These are phyloP conservation scores for Clarias laeviceps DNA, from an alignment of 2,797 vertebrate genomes.

Conservation along the genomic window DNA sequence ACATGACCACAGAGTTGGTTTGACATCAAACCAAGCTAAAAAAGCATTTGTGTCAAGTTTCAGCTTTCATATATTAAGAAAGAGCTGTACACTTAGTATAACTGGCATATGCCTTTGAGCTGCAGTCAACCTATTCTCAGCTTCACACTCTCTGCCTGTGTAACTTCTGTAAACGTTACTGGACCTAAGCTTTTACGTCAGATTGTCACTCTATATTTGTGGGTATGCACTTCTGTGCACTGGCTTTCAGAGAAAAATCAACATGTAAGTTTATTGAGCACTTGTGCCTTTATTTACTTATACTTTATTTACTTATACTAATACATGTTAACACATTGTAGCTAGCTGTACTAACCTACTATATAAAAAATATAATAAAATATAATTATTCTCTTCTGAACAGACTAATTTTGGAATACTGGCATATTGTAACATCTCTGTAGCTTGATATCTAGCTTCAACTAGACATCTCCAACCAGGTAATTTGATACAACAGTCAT, in stretches of 20 bases:
- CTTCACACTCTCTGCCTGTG: background rate
- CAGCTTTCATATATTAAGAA: background rate
- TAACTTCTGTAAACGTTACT: background rate
- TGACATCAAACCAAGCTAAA: constrained; percentile 10
- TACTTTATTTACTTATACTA: no score
- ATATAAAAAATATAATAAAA: no score
- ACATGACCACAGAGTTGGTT: background rate
- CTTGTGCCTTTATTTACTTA: background rate
- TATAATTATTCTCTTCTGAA: background rate
- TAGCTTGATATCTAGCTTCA: background rate
- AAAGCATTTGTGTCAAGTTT: background rate
- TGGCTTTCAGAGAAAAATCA: background rate
- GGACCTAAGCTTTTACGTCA: background rate
- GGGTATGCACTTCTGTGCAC: background rate
- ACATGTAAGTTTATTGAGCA: background rate
- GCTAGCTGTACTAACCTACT: background rate
- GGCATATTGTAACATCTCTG: background rate
- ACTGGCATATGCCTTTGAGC: background rate
- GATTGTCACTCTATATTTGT: background rate
- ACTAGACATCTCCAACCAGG: no score
- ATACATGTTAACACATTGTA: background rate
- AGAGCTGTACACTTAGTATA: background rate
- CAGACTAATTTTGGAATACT: background rate
- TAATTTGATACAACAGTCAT: no score
- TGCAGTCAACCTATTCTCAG: background rate